Evolutionary conservation across 2,797 vertebrate genomes (phyloP).

Genomic region (Karalla daura): DNA sequence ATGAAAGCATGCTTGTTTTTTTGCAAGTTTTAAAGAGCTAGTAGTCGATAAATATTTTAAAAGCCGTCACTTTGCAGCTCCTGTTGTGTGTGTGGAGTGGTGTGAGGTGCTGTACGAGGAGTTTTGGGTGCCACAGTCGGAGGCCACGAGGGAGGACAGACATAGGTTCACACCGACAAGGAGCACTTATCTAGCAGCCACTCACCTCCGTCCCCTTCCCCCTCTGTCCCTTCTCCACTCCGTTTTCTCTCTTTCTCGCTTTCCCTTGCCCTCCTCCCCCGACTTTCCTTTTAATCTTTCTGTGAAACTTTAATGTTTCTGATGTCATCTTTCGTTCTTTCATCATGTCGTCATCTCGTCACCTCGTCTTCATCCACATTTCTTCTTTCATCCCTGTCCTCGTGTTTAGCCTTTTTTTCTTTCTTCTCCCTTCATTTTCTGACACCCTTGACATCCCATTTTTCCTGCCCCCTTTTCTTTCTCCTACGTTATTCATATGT

Average conservation of each 20-base stretch:
- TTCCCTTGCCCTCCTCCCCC: background rate
- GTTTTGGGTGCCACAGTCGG: slow-evolving; percentile 6
- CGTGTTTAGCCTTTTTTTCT: background rate
- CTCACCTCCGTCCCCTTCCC: background rate
- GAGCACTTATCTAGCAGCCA: slow-evolving; percentile 54
- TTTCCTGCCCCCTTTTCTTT: background rate
- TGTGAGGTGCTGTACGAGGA: slow-evolving; percentile 50
- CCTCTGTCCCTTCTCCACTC: background rate
- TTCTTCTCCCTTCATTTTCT: background rate
- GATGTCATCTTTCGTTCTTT: slow-evolving; percentile 11
- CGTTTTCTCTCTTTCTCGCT: background rate
- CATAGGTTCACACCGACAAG: slow-evolving; percentile 41
- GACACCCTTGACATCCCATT: background rate
- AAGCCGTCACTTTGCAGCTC: slow-evolving; percentile 60
- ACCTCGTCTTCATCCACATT: background rate
- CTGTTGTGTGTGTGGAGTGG: slow-evolving; percentile 47
- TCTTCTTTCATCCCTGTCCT: background rate
- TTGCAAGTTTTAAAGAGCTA: slow-evolving; percentile 61
- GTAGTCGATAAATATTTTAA: slow-evolving; percentile 73
- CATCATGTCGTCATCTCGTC: background rate
- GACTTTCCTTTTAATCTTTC: background rate
- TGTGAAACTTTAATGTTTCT: slow-evolving; percentile 20
- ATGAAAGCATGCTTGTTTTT: slow-evolving; percentile 50
- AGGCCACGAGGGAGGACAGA: slow-evolving; percentile 31
- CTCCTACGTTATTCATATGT: background rate